These are phyloP conservation scores for Cryptus viduatorius DNA, from an alignment of 2,888 invertebrate species.

Conservation along the genomic window DNA sequence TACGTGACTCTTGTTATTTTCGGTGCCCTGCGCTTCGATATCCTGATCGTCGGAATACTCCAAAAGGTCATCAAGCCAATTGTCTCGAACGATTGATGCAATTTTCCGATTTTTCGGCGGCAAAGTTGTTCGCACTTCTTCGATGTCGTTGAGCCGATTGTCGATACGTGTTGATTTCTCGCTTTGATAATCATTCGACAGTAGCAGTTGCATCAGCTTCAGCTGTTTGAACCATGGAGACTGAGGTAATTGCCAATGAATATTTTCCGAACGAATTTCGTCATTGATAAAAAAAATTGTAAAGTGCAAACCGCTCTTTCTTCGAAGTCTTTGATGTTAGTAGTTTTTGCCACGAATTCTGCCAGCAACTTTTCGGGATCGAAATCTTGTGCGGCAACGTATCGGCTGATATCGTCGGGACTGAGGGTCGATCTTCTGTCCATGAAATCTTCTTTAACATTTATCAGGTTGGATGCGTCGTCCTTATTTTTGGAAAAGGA, in stretches of 20 bases:
- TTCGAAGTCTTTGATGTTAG: slow-evolving; percentile 43
- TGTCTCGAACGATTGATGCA: slow-evolving; percentile 34
- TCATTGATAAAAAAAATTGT: neutral
- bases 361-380: slow-evolving; percentile 56
- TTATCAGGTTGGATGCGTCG: slow-evolving; percentile 22
- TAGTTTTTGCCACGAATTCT: slow-evolving; percentile 26
- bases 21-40: slow-evolving; percentile 52
- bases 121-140: slow-evolving; percentile 35
- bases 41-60: slow-evolving; percentile 60
- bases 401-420: slow-evolving; percentile 9
- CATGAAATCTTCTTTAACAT: neutral
- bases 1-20: slow-evolving; percentile 57
- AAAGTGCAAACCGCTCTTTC: slow-evolving; percentile 46
- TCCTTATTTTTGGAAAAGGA: neutral
- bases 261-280: neutral
- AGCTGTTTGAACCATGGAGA: slow-evolving; percentile 68
- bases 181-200: slow-evolving; percentile 26
- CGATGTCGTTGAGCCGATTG: slow-evolving; percentile 21
- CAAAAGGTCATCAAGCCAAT: slow-evolving; percentile 60
- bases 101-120: slow-evolving; percentile 20
- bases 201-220: slow-evolving; percentile 52
- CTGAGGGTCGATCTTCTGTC: neutral
- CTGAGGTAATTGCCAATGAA: slow-evolving; percentile 56
- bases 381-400: slow-evolving; percentile 44
- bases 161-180: slow-evolving; percentile 40